Conservation (phyloP, 2,113 vertebrate genomes). For the Passer montanus region DNA sequence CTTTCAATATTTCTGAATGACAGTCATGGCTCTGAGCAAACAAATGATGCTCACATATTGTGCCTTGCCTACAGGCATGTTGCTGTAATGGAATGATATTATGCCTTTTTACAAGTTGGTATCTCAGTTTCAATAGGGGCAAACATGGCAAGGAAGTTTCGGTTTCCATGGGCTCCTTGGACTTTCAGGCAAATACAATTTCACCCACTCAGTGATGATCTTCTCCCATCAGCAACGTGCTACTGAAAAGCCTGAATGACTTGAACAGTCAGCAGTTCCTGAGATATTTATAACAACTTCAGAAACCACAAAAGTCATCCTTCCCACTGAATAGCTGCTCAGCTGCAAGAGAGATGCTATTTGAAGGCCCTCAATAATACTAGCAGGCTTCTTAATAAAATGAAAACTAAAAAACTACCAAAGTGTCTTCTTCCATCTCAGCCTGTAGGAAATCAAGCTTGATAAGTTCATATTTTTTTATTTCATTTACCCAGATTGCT, state of each 20-base stretch:
- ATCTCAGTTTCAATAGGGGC: constrained; percentile 40
- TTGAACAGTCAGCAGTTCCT: neutral
- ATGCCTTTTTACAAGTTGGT: constrained; percentile 36
- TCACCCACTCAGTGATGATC: neutral
- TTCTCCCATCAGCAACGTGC: neutral
- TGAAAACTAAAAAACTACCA: neutral
- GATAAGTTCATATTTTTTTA: neutral
- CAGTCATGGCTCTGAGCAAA: constrained; percentile 52
- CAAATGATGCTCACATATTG: constrained; percentile 59
- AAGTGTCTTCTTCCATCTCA: neutral
- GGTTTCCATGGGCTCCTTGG: neutral
- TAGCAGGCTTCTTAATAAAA: neutral
- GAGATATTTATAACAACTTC: neutral
- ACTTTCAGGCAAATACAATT: constrained; percentile 13
- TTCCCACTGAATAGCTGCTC: neutral
- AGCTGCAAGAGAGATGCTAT: neutral
- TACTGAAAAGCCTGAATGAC: neutral
- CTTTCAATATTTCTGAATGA: constrained; percentile 63
- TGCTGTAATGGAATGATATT: constrained; percentile 27
- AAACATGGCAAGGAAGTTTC: constrained; percentile 14
- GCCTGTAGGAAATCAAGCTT: neutral
- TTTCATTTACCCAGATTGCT: neutral
- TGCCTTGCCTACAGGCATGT: constrained; percentile 64
- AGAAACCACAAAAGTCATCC: neutral
- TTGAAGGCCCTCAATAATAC: neutral